phyloP scores from a whole-genome alignment of 2,888 invertebrate genomes.

The Piscicola geometra region DNA sequence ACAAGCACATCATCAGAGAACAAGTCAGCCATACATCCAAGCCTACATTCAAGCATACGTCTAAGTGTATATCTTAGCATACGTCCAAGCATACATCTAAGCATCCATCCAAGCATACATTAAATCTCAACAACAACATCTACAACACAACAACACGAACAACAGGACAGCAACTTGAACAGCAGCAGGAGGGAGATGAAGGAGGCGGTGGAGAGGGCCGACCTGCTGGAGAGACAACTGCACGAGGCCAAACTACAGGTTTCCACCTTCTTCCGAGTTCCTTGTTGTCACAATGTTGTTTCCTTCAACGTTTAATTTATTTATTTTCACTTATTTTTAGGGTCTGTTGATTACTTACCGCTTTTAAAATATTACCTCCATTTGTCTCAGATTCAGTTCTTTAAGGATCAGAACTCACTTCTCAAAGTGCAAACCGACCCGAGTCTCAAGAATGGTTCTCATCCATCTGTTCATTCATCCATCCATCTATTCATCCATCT shows the following conservation, averaged over 20 bases:
- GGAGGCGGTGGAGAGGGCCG: conserved; percentile 47
- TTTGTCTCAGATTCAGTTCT: conserved; percentile 64
- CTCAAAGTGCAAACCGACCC: conserved; percentile 65
- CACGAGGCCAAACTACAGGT: conserved; percentile 61
- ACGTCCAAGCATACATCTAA: too few species aligned
- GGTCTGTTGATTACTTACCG: too few species aligned
- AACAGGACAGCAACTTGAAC: conserved; percentile 52
- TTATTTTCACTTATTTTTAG: too few species aligned
- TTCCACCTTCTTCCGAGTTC: not conserved
- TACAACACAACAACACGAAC: not conserved
- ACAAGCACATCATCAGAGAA: conserved; percentile 83
- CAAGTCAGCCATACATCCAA: too few species aligned
- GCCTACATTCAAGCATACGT: too few species aligned
- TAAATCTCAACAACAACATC: too few species aligned
- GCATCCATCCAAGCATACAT: too few species aligned
- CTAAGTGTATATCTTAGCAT: too few species aligned
- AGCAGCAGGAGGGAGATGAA: conserved; percentile 48
- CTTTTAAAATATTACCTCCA: not conserved
- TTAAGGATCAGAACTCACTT: conserved; percentile 80
- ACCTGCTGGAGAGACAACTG: conserved; percentile 56
- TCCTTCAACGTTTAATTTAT: too few species aligned
- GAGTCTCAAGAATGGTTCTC: not conserved
- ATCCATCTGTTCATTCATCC: not conserved
- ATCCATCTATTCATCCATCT: too few species aligned
- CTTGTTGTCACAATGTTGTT: not conserved